phyloP scores from a whole-genome alignment of 2,797 vertebrate genomes.

The Enteromius viviparus region DNA sequence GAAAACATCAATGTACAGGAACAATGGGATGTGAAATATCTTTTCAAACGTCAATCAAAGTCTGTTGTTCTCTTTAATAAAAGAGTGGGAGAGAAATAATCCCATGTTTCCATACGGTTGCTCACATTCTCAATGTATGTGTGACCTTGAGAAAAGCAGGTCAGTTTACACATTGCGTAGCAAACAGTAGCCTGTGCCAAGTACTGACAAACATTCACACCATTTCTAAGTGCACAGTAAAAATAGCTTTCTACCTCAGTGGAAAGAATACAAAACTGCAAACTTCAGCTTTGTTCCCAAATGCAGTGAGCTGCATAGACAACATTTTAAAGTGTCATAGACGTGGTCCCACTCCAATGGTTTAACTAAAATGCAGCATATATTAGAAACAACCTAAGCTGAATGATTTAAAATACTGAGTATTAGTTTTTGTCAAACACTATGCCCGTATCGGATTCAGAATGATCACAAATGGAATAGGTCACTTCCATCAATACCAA shows the following conservation, averaged over 20 bases:
- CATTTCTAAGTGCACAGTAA: not conserved
- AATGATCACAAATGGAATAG: too few relatives aligned
- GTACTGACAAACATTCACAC: not conserved
- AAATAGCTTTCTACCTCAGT: not conserved
- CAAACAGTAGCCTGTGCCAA: slow-evolving; percentile 6
- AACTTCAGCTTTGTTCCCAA: slow-evolving; percentile 1
- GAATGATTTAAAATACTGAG: too few relatives aligned
- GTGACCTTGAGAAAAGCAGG: slow-evolving; percentile 4
- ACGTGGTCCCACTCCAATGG: not conserved
- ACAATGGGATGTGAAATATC: not conserved
- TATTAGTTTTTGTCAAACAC: too few relatives aligned
- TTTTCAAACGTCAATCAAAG: not conserved
- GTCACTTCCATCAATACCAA: too few relatives aligned
- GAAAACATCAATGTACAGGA: not conserved
- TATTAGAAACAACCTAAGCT: not conserved
- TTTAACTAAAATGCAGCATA: not conserved
- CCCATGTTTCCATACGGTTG: not conserved
- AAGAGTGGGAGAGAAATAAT: not conserved
- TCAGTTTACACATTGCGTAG: slow-evolving; percentile 4
- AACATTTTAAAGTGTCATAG: not conserved
- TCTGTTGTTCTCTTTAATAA: not conserved
- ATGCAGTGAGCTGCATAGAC: not conserved
- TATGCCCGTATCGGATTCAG: too few relatives aligned
- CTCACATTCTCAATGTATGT: not conserved
- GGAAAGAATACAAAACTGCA: not conserved